Conservation (phyloP, 1,140 invertebrate species). For the Brachionus paranguensis region DNA sequence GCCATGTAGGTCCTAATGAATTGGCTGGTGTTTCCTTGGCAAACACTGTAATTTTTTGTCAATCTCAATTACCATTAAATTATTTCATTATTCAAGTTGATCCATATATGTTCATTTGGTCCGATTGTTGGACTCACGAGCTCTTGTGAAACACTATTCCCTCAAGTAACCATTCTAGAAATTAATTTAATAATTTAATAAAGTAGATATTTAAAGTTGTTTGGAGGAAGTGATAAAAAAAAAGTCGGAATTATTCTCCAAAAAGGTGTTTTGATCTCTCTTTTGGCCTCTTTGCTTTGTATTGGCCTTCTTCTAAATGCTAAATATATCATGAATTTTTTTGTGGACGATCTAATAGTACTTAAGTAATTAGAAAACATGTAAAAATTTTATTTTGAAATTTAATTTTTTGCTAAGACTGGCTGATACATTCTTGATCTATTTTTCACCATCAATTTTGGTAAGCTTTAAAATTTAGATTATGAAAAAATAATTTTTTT, state of each 20-base stretch:
- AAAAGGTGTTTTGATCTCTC: background rate
- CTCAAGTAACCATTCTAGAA: background rate
- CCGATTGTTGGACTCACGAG: background rate
- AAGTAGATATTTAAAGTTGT: background rate
- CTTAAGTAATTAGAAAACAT: background rate
- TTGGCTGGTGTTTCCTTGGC: background rate
- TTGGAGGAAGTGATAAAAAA: background rate
- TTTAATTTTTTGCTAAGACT: background rate
- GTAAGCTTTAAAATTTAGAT: background rate
- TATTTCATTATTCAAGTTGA: background rate
- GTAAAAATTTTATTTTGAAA: background rate
- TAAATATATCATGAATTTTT: constrained; percentile 8
- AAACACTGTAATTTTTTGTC: background rate
- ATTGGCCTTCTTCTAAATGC: background rate
- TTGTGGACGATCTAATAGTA: background rate
- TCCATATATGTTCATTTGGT: background rate
- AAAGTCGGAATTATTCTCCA: constrained; percentile 10
- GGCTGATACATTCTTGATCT: background rate
- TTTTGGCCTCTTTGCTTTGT: background rate
- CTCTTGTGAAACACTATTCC: constrained; percentile 2
- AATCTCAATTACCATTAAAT: background rate
- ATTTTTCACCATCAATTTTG: constrained; percentile 11
- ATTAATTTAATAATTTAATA: background rate
- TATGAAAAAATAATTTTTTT: background rate
- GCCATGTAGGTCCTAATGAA: constrained; percentile 6